Evolutionary conservation across 2,797 vertebrate species (phyloP).

Genomic region (Acipenser transmontanus): DNA sequence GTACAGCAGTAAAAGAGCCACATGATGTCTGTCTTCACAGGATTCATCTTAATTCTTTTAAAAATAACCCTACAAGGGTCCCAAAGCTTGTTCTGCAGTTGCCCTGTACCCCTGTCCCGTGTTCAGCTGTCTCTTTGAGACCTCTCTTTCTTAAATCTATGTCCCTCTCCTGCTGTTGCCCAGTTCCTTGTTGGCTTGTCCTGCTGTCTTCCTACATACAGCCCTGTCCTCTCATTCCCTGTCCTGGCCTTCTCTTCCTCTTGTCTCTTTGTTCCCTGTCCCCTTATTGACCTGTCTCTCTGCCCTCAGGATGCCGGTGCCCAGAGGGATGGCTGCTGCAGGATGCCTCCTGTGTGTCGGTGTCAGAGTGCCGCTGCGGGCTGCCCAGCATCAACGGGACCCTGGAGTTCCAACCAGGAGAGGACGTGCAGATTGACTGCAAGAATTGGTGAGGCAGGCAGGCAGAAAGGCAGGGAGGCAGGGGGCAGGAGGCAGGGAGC

Average conservation of each 20-base stretch:
- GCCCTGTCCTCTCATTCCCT: neutral
- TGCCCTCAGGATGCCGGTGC: constrained; percentile 72
- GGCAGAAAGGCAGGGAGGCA: constrained; percentile 15
- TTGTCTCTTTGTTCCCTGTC: neutral
- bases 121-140: neutral
- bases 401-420: constrained; percentile 51
- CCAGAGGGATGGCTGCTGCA: constrained; percentile 68
- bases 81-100: neutral
- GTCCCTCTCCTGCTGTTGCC: neutral
- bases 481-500: neutral
- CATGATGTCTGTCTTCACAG: neutral
- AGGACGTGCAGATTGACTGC: constrained; percentile 54
- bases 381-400: constrained; percentile 60
- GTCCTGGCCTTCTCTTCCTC: neutral
- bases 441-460: constrained; percentile 67
- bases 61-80: too few species aligned
- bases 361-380: constrained; percentile 71
- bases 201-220: neutral
- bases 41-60: too few species aligned
- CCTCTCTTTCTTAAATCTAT: neutral
- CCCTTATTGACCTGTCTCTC: neutral
- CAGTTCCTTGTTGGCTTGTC: neutral
- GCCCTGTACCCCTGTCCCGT: neutral
- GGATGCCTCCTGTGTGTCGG: constrained; percentile 61
- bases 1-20: constrained; percentile 35